These are phyloP conservation scores for Nannobrachium achirus DNA, from an alignment of 2,113 vertebrate genomes.

Conservation along the genomic window DNA sequence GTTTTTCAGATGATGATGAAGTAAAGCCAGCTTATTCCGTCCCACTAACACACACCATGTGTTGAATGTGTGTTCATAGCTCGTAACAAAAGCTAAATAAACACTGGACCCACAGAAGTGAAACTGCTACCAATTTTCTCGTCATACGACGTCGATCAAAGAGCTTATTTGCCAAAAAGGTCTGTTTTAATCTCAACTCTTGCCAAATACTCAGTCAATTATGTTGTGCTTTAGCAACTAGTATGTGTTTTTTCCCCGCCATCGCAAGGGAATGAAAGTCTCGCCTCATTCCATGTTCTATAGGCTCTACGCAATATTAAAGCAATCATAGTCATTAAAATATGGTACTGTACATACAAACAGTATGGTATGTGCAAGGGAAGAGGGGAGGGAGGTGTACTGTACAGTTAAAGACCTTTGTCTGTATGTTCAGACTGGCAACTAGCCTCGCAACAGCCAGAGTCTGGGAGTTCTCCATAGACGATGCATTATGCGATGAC, in stretches of 20 bases:
- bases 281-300: neutral
- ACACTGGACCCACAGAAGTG: neutral
- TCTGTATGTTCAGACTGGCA: too few species aligned
- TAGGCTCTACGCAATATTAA: slow-evolving; percentile 12
- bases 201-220: too few species aligned
- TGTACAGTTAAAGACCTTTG: too few species aligned
- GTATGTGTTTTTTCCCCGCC: neutral
- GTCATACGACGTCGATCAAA: neutral
- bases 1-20: slow-evolving; percentile 19
- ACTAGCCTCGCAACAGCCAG: too few species aligned
- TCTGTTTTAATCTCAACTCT: neutral
- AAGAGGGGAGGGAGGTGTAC: too few species aligned
- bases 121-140: neutral
- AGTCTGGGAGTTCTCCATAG: too few species aligned
- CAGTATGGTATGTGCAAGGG: too few species aligned
- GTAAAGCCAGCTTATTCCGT: neutral
- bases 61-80: neutral
- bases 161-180: neutral
- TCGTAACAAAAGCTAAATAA: neutral
- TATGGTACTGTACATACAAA: neutral
- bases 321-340: slow-evolving; percentile 14
- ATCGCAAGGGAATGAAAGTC: neutral
- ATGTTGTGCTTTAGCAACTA: too few species aligned
- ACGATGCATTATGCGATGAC: too few species aligned
- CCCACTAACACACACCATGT: neutral